Evolutionary conservation across 2,888 invertebrate genomes (phyloP), one percentile per base, ranked within the genome.

Genomic region (Mythimna lalbum): DNA sequence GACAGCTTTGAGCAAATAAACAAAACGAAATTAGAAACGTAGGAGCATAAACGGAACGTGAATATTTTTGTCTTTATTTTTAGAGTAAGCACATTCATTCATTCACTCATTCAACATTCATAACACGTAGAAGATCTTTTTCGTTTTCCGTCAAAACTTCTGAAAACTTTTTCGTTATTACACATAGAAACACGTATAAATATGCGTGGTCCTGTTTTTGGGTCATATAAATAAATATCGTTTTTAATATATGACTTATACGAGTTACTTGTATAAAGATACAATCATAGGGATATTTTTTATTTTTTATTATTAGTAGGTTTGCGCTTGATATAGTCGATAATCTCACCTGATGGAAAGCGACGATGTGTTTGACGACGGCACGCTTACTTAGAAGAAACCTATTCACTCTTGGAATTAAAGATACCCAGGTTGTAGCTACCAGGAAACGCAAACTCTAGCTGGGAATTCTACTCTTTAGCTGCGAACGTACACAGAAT

Each of bases 91-190:
- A 65, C 47, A 70, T 77, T 72, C 75, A 72, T 76, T 81, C 73
- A 72, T 77, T 72, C 75, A 70, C 69, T 81, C 73, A 72, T 80
- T 76, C 63, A 56, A 69, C 63, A 83, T 84, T 85, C 84, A 83
- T 70, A 78, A 65, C 75, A 77, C 74, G 81, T 73, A 68, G 31
- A 33, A 63, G 64, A 84, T 83, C 73, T 84, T 84, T 83, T 83
- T 78, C 76, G 71, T 76, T 84, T 73, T 56, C 71, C 74, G 66
- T 77, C 67, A 52, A 70, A 83, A 85, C 65, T 77, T 76, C 61
- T 7, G 17, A 31, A 31, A 60, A 63, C 50, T 80, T 72, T 71
- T 68, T 69, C 73, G 56, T 57, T 67, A 69, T 66, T 67, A 62
- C 39, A 56, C 27, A 65, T 33, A 59, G 63, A 67, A 56, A 59